A percentile compares a stretch with the other conserved stretches of the same genome.
Evolutionary conservation across 1,140 invertebrate species (phyloP).

Genomic region (Euwallacea fornicatus): DNA sequence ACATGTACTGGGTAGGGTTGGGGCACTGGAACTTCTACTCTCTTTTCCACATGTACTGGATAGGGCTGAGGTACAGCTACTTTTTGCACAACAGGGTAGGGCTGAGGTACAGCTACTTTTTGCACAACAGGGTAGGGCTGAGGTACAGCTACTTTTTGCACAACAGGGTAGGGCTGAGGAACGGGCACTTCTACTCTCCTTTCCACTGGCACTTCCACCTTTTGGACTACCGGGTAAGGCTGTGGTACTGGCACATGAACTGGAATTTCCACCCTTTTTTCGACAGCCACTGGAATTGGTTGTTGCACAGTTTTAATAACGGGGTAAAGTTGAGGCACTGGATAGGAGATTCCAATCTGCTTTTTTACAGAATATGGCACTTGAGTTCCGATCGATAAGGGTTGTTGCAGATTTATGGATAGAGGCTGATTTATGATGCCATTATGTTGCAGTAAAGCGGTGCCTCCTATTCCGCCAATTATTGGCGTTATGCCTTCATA

Average conservation of each 20-base stretch:
- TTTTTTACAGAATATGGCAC: constrained; percentile 15
- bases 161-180: constrained; percentile 23
- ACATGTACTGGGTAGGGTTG: constrained; percentile 41
- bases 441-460: background rate
- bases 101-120: constrained; percentile 26
- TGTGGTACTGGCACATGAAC: constrained; percentile 15
- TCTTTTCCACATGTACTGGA: constrained; percentile 14
- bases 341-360: constrained; percentile 11
- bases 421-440: too few relatives aligned
- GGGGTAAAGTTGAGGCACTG: constrained; percentile 17
- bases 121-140: constrained; percentile 39
- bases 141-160: constrained; percentile 19
- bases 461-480: background rate
- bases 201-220: constrained; percentile 21
- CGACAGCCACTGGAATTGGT: constrained; percentile 12
- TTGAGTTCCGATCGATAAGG: background rate
- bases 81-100: constrained; percentile 20
- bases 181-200: constrained; percentile 26
- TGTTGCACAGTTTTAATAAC: constrained; percentile 9
- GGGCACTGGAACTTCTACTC: constrained; percentile 19
- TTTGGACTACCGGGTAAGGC: constrained; percentile 25
- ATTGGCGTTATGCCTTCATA: background rate
- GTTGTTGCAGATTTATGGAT: background rate
- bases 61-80: constrained; percentile 16
- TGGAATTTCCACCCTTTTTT: constrained; percentile 18